Evolutionary conservation across 2,888 invertebrate genomes (phyloP).

Genomic region (Dicranocentrus wangi): DNA sequence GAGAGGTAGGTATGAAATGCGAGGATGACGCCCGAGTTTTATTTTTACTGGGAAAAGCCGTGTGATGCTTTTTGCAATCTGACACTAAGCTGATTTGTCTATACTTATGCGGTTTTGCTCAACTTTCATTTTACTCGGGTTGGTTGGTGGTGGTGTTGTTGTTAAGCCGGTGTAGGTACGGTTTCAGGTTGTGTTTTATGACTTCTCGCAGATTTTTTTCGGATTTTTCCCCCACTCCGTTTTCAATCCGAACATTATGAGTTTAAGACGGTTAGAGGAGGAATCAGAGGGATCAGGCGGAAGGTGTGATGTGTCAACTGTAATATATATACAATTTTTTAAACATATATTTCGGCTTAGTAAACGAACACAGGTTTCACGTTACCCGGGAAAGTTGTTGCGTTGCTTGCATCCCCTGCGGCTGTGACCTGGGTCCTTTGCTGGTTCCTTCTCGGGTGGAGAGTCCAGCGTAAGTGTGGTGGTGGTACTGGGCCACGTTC

Average conservation of each 20-base stretch:
- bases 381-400: slow-evolving; percentile 70
- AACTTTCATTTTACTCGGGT: slow-evolving; percentile 33
- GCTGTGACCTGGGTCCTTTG: slow-evolving; percentile 71
- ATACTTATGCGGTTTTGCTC: slow-evolving; percentile 47
- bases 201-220: slow-evolving; percentile 36
- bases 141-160: not conserved
- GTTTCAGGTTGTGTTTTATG: too few relatives aligned
- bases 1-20: slow-evolving; percentile 15
- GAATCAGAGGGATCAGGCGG: slow-evolving; percentile 12
- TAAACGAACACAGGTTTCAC: not conserved
- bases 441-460: slow-evolving; percentile 70
- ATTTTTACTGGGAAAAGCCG: slow-evolving; percentile 19
- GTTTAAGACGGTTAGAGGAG: slow-evolving; percentile 49
- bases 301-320: not conserved
- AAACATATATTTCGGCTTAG: too few relatives aligned
- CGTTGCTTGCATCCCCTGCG: slow-evolving; percentile 71
- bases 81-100: slow-evolving; percentile 64
- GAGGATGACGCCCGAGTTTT: slow-evolving; percentile 23
- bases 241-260: slow-evolving; percentile 34
- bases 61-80: slow-evolving; percentile 42
- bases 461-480: slow-evolving; percentile 91
- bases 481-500: slow-evolving; percentile 93
- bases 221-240: slow-evolving; percentile 5
- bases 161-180: too few relatives aligned
- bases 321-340: too few relatives aligned